Evolutionary conservation across 2,113 vertebrate species (phyloP), one percentile per base, ranked within the genome.

Genomic region (Microtus ochrogaster): DNA sequence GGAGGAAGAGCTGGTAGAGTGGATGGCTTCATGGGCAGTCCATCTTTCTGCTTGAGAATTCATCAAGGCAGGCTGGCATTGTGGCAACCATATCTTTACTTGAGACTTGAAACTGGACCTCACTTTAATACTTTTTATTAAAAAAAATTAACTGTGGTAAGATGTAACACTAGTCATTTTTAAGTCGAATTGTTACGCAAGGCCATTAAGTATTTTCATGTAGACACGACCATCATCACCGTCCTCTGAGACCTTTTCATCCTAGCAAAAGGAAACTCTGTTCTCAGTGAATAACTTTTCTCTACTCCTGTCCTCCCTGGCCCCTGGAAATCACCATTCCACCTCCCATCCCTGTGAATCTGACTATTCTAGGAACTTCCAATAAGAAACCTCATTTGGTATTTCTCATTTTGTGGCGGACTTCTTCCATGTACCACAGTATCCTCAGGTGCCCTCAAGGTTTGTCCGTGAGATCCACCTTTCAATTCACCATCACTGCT

Each of bases 311-410:
- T 4, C 77, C 4, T 47, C 4, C 39, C 7, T 41, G 49, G 47
- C 0, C 61, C 55, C 47, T 52, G 49, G 24, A 7, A 2, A 41
- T 12, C 65, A 3, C 26, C 1, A 2, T 5, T 73, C 52, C 5
- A 5, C 65, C 22, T 90, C 58, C 41, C 22, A 19, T 36, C 39
- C 30, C n/a, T 41, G 7, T 55, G 66, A 47, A 17, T 52, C 72
- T 39, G 10, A 77, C 13, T 78, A 30, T 12, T 55, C 11, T 58
- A 82, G 30, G 36, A 26, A 7, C 30, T 21, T 58, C 10, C 5
- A 1, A 0, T 7, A 11, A 33, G 30, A 49, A 44, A 26, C 17
- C 55, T 19, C 30, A 6, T 22, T 19, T 1, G 47, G 26, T 1
- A 4, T 11, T 84, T 83, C 22, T 49, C 44, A 12, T 44, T 41